phyloP scores from a whole-genome alignment of 2,888 invertebrate genomes.

The Lycocerus yunnanus region DNA sequence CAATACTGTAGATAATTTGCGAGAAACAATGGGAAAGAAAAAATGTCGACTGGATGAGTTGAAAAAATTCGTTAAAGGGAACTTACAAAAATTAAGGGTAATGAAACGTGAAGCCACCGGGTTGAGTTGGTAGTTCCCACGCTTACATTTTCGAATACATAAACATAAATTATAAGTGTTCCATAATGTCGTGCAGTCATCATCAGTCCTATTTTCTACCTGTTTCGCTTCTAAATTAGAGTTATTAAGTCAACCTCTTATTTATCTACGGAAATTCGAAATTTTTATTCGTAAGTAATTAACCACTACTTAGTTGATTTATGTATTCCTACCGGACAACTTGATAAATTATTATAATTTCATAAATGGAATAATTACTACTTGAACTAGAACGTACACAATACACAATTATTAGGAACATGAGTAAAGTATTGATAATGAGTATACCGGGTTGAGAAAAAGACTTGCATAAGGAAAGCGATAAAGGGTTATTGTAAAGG shows the following conservation, averaged over 20 bases:
- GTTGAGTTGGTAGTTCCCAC: slow-evolving; percentile 40
- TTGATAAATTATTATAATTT: slow-evolving; percentile 1
- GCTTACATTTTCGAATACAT: slow-evolving; percentile 44
- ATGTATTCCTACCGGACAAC: neutral
- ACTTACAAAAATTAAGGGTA: slow-evolving; percentile 31
- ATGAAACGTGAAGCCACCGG: slow-evolving; percentile 41
- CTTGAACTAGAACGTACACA: neutral
- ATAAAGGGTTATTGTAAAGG: slow-evolving; percentile 27
- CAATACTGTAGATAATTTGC: too few species aligned
- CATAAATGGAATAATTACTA: neutral
- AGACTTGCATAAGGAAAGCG: neutral
- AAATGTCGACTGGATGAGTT: too few species aligned
- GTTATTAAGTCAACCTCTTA: slow-evolving; percentile 30
- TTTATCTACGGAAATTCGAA: slow-evolving; percentile 23
- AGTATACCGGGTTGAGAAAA: neutral
- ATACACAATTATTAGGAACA: neutral
- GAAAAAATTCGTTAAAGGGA: neutral
- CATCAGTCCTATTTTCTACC: slow-evolving; percentile 29
- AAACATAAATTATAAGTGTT: slow-evolving; percentile 47
- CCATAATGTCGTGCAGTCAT: slow-evolving; percentile 39
- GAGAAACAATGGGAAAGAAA: too few species aligned
- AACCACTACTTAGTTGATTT: neutral
- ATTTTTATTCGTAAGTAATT: slow-evolving; percentile 20
- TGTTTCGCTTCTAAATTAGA: slow-evolving; percentile 36
- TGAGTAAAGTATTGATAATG: neutral